Conservation (phyloP, 1,140 invertebrate genomes). For the Berghia stephanieae region DNA sequence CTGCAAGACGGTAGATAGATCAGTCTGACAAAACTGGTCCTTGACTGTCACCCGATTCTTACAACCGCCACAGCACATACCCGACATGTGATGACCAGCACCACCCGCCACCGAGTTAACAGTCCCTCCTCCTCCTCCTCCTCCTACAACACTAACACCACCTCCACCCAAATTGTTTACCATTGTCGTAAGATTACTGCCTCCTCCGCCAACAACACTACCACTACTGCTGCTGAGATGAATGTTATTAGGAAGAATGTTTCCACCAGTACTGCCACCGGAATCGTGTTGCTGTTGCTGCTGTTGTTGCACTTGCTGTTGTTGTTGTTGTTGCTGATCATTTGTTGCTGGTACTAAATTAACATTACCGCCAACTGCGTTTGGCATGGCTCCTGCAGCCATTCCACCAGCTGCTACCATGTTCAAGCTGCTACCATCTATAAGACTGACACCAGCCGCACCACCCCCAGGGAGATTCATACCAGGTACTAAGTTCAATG, state of each 20-base stretch:
- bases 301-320: neutral
- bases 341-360: neutral
- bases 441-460: conserved; percentile 21
- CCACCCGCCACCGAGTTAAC: no score
- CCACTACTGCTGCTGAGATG: conserved; percentile 19
- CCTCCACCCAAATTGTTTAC: conserved; percentile 19
- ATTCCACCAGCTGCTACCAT: conserved; percentile 26
- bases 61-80: conserved; percentile 27
- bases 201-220: no score
- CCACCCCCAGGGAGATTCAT: neutral
- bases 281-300: neutral
- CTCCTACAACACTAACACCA: neutral
- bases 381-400: neutral
- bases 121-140: no score
- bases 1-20: conserved; percentile 26
- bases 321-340: neutral
- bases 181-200: no score
- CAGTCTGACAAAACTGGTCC: conserved; percentile 28
- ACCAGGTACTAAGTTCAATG: conserved; percentile 24
- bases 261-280: neutral
- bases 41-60: conserved; percentile 28
- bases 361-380: conserved; percentile 3
- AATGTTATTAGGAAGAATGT: conserved; percentile 21
- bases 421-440: conserved; percentile 21
- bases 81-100: neutral